Base-by-base conservation (phyloP, 2,888 invertebrate genomes). In the Apoda limacodes region DNA sequence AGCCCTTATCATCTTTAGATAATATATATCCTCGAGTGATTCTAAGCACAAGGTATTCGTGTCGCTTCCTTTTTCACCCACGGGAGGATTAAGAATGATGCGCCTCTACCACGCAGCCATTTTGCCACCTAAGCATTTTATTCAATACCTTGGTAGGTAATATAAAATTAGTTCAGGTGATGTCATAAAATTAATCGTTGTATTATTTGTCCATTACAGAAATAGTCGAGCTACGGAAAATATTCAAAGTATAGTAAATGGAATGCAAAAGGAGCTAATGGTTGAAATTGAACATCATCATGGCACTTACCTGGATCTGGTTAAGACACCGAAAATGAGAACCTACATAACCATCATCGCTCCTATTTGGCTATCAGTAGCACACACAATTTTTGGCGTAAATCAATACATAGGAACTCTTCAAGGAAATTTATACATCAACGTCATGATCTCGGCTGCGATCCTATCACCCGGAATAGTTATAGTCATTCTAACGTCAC, bases 321-420 rank as follows among this genome's bases (percentile, higher is more conserved):
- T 91, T 35, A 82, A 82, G 32, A 88, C 88, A 1, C 85, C 86
- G 0, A 87, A 86, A 52, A 82, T 91, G 56, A 75, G 90, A 37
- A 48, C 71, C 9, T 89, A 89, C 52, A 88, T 88, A 0, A 53
- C 89, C 2, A 82, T 85, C 26, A 85, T 88, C 46, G 85, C 85
- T 35, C 85, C 87, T 37, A 84, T 88, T 44, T 93, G 92, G 94
- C 71, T 89, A 38, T 89, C 89, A 4, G 89, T 90, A 32, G 88
- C 92, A 4, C 83, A 93, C 59, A 88, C 90, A 27, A 91, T 91
- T 62, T 95, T 91, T 49, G 93, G 93, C 0, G 81, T 93, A 21
- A 88, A 90, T 12, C 90, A 92, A 53, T 92, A 89, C 55, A 87
- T 91, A 28, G 89, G 89, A 1, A 85, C 88, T 37, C 70, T 91